phyloP scores from a whole-genome alignment of 2,888 invertebrate genomes.

The Leptopilina myrica region DNA sequence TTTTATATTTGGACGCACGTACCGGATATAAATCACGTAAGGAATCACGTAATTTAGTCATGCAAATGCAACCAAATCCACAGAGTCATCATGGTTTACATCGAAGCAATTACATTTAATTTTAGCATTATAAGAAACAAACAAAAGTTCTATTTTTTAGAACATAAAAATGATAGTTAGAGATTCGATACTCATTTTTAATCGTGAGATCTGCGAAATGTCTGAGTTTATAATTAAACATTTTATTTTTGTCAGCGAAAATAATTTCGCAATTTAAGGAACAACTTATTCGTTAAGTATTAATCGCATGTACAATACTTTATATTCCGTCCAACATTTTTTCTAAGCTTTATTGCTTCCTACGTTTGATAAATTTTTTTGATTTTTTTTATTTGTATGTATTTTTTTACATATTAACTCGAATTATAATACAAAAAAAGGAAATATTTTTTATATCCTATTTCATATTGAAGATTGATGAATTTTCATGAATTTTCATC shows the following conservation, averaged over 20 bases:
- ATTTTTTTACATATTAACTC: neutral
- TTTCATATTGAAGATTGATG: neutral
- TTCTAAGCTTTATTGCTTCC: neutral
- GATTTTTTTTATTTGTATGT: neutral
- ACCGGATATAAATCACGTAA: conserved; percentile 85
- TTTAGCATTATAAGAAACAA: conserved; percentile 46
- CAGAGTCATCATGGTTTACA: conserved; percentile 75
- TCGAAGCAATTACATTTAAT: conserved; percentile 66
- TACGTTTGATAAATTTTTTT: neutral
- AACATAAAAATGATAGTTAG: neutral
- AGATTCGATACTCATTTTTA: neutral
- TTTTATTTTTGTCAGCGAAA: neutral
- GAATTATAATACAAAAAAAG: neutral
- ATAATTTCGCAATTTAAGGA: conserved; percentile 8
- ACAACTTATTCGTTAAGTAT: conserved; percentile 9
- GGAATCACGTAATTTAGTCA: conserved; percentile 90
- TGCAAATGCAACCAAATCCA: conserved; percentile 90
- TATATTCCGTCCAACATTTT: conserved; percentile 35
- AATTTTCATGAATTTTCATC: neutral
- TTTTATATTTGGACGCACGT: conserved; percentile 85
- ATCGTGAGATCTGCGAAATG: neutral
- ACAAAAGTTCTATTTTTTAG: conserved; percentile 20
- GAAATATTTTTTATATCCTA: conserved; percentile 9
- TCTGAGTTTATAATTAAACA: neutral
- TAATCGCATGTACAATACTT: conserved; percentile 19